Conservation (phyloP, 2,888 invertebrate genomes). For the Sclerodermus sp. region DNA sequence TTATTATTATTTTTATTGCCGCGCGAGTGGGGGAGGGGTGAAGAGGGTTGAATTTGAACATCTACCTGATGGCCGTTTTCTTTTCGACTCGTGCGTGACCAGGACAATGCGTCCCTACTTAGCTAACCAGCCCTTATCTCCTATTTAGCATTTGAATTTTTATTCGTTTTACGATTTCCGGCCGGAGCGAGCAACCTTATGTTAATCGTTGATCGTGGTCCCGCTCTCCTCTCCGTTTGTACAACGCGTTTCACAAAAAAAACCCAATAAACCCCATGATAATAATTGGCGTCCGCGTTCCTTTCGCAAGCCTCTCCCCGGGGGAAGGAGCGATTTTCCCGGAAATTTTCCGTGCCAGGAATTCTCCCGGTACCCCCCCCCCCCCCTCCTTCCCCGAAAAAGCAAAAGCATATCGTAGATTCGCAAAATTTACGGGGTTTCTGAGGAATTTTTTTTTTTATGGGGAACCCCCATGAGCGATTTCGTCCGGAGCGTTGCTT, state of each 20-base stretch:
- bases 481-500: no score
- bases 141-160: conserved; percentile 45
- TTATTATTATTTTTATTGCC: no score
- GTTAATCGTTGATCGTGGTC: conserved; percentile 32
- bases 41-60: not conserved
- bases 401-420: no score
- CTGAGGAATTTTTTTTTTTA: no score
- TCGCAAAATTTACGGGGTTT: no score
- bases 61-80: conserved; percentile 33
- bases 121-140: conserved; percentile 36
- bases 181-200: conserved; percentile 33
- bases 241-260: conserved; percentile 8
- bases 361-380: no score
- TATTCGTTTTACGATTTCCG: conserved; percentile 50
- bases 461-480: no score
- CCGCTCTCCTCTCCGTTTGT: conserved; percentile 6
- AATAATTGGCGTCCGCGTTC: conserved; percentile 18
- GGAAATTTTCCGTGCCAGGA: no score
- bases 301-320: no score
- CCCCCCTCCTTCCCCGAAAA: no score
- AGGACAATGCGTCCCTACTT: conserved; percentile 47
- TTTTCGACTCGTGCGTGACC: conserved; percentile 46
- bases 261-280: conserved; percentile 31
- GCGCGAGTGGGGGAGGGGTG: not conserved
- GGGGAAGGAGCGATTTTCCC: no score